Evolutionary conservation across 2,888 invertebrate species (phyloP), one percentile per base, ranked within the genome.

Genomic region (Epistrophella euchroma): DNA sequence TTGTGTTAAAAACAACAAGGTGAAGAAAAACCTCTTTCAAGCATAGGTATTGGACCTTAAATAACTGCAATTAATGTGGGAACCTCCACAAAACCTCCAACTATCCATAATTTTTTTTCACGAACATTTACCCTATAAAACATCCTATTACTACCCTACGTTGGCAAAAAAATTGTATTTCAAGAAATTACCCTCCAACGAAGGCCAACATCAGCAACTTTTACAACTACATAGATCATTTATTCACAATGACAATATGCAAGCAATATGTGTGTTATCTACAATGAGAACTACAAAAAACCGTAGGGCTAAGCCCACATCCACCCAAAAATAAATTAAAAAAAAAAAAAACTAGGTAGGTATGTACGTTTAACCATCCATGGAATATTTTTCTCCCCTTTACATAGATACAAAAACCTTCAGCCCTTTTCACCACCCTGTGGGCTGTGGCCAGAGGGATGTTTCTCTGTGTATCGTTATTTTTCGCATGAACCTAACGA

Each of bases 131-230:
- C 75, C 66, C 75, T 75, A 62, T 7, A 11, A 37, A 68, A 68
- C 52, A 60, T 40, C 11, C n/a, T 3, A 32, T 17, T 15, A 3
- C 35, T 70, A 78, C 78, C 78, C 71, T 72, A 78, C 2, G 4
- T 58, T 22, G 7, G 2, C 15, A 25, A 52, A 25, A 25, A 28
- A 52, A 25, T 1, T 52, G 43, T 73, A 72, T 72, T 80, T 76
- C 71, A 75, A 71, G 64, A 79, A 84, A 76, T 56, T 72, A 76
- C 60, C 80, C 72, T 80, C 60, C 19, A 72, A 76, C 45, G 75
- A 85, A 85, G 80, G 84, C 84, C 80, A 71, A 45, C 70, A 73
- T 60, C 45, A 47, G 13, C 58, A 76, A 45, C 73, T 78, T 73
- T 78, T 62, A 62, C 72, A 55, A 72, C 68, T 19, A 70, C 56